Base-by-base conservation (phyloP, 2,113 vertebrate genomes). In the Mormoops blainvillei region DNA sequence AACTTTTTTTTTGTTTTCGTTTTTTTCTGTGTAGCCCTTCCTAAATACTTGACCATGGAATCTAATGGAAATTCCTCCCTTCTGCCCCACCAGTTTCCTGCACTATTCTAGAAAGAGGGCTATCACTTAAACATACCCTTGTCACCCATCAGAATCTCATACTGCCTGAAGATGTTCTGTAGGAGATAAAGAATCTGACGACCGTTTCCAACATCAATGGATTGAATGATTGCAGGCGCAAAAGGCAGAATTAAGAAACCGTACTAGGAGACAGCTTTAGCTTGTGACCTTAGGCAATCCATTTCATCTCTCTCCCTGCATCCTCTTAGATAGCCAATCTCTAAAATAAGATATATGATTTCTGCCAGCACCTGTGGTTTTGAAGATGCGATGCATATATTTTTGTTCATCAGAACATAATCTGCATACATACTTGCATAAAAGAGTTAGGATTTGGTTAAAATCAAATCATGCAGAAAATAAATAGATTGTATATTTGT, bases 221-320 rank as follows among this genome's bases (percentile, higher is more conserved):
- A 95, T 70, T 95, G 92, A 95, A 54, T 80, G 90, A 94, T 95
- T 94, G 18, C 22, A 94, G 63, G 87, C 89, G 94, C 84, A 97
- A 92, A 96, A 82, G 56, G 15, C 56, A 96, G 86, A 97, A 94
- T 97, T 95, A 95, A 89, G 88, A 90, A 94, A 58, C 38, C 45
- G 94, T 74, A 33, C 76, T 68, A 65, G 76, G 67, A 97, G 87
- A 96, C 71, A 95, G 95, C 9, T 82, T 92, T 88, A 86, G 93
- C 26, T 95, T 86, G 43, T 91, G 93, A 96, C 96, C 92, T 92
- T 95, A 81, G 96, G 91, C 90, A 88, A 82, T 77, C 7, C 71
- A 80, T 50, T 95, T 89, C 93, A 87, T 95, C 87, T 97, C 65
- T 91, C 33, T 81, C 8, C 1, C n/a, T 92, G 31, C 52, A 31